Evolutionary conservation across 2,797 vertebrate species (phyloP), one percentile per base, ranked within the genome.

Genomic region (Gallinago nigripennis): DNA sequence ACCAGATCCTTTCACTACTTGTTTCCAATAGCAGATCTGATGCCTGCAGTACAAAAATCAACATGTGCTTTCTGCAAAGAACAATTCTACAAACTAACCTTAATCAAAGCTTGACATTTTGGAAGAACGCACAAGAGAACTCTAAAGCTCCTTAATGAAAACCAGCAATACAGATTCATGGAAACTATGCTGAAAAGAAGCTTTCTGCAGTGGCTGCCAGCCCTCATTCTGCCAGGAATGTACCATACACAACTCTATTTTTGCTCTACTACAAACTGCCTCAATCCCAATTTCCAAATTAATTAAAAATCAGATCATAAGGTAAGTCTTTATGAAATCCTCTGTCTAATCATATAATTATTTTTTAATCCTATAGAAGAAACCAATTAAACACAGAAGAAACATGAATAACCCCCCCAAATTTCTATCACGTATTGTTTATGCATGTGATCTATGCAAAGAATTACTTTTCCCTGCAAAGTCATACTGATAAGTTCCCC

Each of bases 101-200:
- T 87, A 90, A 94, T 50, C 90, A 93, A 96, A 90, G 61, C 51
- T 43, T 84, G 77, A 88, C 66, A 82, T 93, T 92, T 76, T 93
- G 81, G 77, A 88, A 95, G 88, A 95, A 88, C 75, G 87, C 87
- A 93, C 48, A 71, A 95, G 87, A 92, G 88, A 97, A 92, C 56
- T 95, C 72, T 79, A 86, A 95, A 97, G 78, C 54, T 90, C 53
- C 86, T 91, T 97, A 97, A 97, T 96, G 92, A 95, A 96, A 97
- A 95, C 82, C 97, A 97, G 91, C 88, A 94, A 71, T 41, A 69
- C 30, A 94, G 75, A 94, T 72, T 78, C 61, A 84, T 86, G 94
- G 95, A 96, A 97, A 97, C 81, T 92, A 94, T 90, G 89, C 88
- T 86, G 86, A 96, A 96, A 76, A 65, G 78, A 92, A 96, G 94